Evolutionary conservation across 2,888 invertebrate genomes (phyloP), one percentile per base, ranked within the genome.

Genomic region (Thyatira batis): DNA sequence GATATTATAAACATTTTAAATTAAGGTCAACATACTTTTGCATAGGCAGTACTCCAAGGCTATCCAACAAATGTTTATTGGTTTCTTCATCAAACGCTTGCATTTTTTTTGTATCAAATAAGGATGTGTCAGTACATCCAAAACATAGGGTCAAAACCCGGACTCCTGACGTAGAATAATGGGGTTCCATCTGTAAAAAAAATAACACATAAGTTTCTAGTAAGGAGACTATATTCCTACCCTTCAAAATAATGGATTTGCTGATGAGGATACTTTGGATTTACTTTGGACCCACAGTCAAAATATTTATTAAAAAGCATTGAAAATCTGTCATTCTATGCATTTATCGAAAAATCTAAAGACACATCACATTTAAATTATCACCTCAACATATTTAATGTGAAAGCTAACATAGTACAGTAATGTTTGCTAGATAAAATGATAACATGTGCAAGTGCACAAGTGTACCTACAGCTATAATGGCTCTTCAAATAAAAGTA

Each of bases 71-170:
- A 10, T 63, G 45, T n/a, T 60, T 58, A 13, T 76, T 73, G 0
- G 70, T 66, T 11, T 78, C 77, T 50, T 78, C 60, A 51, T 86
- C 86, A 20, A 85, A 75, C 0, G 67, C 77, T 0, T 74, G 80
- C 60, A 80, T 65, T 55, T 82, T 82, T 1, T 66, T 61, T 0
- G 57, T 33, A 6, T 65, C 68, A 27, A 89, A 65, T 10, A 89
- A 65, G 50, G 75, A 71, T 0, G 89, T 89, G 11, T 83, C 76
- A 0, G 89, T 90, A n/a, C 75, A 76, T 0, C 90, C 90, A 39
- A 87, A 89, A 51, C 90, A 91, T n/a, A 90, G 33, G 0, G 87
- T 80, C 2, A 90, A 8, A 3, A 89, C 85, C 1, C 90, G 76
- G 0, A 89, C 89, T 1, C 76, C 83, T 0, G 87, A 80, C 0